Base-by-base conservation (phyloP, 2,888 invertebrate species). In the Erannis defoliaria region DNA sequence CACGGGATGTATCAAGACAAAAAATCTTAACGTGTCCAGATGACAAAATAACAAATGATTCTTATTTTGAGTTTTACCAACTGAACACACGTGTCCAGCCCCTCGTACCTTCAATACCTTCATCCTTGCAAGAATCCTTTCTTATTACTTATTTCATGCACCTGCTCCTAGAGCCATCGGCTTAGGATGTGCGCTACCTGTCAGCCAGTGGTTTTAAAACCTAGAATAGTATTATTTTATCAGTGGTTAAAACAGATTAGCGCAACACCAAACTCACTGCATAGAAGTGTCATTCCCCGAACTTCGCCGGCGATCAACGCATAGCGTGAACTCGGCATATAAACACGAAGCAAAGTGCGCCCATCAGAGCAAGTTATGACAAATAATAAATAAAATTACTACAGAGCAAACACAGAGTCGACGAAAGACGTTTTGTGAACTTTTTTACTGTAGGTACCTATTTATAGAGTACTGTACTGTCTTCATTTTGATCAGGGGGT, bases 401-500 rank as follows among this genome's bases (percentile, higher is more conserved):
- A 64, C 55, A 62, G 61, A 64, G 60, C 67, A 67, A 68, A 68
- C 61, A 65, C 50, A 42, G 38, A 23, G 33, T 31, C 16, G 54
- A 38, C 26, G 74, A 68, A 78, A 78, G 73, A 48, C 51, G 79
- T 75, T 69, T 69, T 67, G 43, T 65, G 71, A 71, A 68, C 64
- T 76, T 70, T 66, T 65, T 59, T 62, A 40, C 62, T 60, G 60
- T 66, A 71, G 71, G 69, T 35, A 49, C 21, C 14, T 85, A 83
- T 84, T 81, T 84, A 84, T 82, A 81, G 80, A 73, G 61, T 64
- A 72, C 72, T n/a, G n/a, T n/a, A 72, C 74, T 70, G 78, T 80
- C 78, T 85, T 80, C 77, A 80, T 84, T 81, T 46, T 79, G 72
- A 76, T 67, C 62, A 57, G 43, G 29, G 43, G 67, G 72, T 62